A percentile compares a stretch with the other conserved stretches of the same genome.
These are phyloP conservation scores for Cyphomyrus plagiostoma DNA, from an alignment of 2,113 vertebrate genomes.

Conservation along the genomic window DNA sequence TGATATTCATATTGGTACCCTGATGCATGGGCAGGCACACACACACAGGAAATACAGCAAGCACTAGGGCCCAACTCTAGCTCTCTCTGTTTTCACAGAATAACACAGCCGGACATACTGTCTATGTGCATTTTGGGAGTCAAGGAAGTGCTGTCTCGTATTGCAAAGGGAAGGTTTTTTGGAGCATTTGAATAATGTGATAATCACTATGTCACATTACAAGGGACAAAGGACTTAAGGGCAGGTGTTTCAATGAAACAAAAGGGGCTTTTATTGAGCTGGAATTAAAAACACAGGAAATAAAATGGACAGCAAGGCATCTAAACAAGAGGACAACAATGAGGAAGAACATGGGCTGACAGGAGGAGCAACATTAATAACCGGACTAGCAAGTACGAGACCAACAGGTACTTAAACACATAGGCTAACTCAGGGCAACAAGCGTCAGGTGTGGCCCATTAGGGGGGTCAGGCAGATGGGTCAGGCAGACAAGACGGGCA, in stretches of 20 bases:
- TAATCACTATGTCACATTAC: neutral
- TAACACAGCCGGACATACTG: neutral
- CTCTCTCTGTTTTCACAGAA: neutral
- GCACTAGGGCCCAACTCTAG: neutral
- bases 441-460: neutral
- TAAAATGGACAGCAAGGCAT: too few species aligned
- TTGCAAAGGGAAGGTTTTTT: neutral
- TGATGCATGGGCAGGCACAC: neutral
- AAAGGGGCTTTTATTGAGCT: too few species aligned
- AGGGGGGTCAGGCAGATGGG: neutral
- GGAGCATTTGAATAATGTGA: neutral
- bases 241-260: too few species aligned
- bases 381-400: neutral
- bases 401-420: neutral
- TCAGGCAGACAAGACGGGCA: neutral
- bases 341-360: too few species aligned
- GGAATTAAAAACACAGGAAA: too few species aligned
- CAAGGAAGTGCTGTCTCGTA: neutral
- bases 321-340: too few species aligned
- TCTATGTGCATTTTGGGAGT: neutral
- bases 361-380: neutral
- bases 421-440: neutral
- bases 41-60: neutral
- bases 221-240: neutral
- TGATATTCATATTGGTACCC: neutral